These are phyloP conservation scores for Poecile montanus DNA, from an alignment of 2,797 vertebrate genomes.

Conservation along the genomic window DNA sequence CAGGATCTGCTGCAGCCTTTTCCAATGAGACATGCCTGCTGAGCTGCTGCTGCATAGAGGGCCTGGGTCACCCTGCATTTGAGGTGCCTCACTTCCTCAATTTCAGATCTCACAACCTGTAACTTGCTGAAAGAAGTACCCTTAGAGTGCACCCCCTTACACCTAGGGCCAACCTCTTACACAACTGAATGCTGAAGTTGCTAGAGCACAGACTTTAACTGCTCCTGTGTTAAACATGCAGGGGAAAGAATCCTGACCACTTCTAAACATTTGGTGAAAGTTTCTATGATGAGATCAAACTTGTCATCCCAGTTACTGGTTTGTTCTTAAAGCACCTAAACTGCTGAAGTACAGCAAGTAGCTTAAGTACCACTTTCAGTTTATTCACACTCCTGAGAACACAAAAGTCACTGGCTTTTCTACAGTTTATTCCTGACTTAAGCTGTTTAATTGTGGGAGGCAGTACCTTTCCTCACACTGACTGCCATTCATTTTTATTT, in stretches of 20 bases:
- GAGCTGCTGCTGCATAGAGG: background rate
- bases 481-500: background rate
- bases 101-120: background rate
- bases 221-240: rapidly evolving
- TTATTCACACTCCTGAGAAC: background rate
- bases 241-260: background rate
- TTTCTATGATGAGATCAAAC: background rate
- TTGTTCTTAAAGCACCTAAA: background rate
- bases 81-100: background rate
- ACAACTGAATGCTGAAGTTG: background rate
- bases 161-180: background rate
- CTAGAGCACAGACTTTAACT: background rate
- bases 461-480: background rate
- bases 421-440: background rate
- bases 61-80: background rate
- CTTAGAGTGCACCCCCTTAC: background rate
- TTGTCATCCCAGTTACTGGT: background rate
- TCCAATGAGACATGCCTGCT: background rate
- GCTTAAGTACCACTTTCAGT: background rate
- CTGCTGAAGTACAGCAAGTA: background rate
- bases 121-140: background rate
- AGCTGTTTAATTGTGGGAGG: background rate
- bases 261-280: background rate
- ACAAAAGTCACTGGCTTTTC: background rate
- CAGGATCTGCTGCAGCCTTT: background rate